Evolutionary conservation across 2,888 invertebrate genomes (phyloP), one percentile per base, ranked within the genome.

Genomic region (Sarcophaga carnaria): DNA sequence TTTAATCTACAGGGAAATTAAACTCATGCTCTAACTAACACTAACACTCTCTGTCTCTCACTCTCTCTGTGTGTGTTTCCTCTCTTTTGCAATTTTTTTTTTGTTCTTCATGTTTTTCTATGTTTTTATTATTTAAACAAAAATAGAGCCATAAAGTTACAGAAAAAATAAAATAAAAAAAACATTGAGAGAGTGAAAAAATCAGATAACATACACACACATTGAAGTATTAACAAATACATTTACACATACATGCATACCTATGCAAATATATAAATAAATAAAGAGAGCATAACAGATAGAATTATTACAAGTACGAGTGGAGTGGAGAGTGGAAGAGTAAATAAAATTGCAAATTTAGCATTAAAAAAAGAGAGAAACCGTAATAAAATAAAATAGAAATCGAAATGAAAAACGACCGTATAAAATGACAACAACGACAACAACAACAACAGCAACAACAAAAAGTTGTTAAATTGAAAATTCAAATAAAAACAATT

Each of bases 401-500:
- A 37, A 10, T 37, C 10, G 2, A 37, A 70, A 49, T 64, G 67
- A 59, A 64, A 80, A 80, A 62, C 37, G 37, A 37, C 37, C 37
- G 6, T 6, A 37, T 37, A 37, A 37, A 37, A 37, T 37, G 37
- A 2, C 37, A 37, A 37, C 37, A 47, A 25, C 17, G 4, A 22
- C 22, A 1, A 22, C 22, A 22, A 22, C 22, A 22, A 1, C 22
- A 22, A 22, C 22, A 20, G 3, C 37, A 37, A 37, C 37, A 47
- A 25, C 17, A 76, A 80, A 37, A 49, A 81, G 63, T 71, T 87
- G 86, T 83, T 83, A 83, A 87, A 87, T 87, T 87, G 83, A 87
- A 87, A 87, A 83, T 81, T 83, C 74, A 87, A 87, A 87, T 87
- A 87, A 87, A 86, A 87, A 60, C 78, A 78, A 83, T 78, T 87